Conservation (phyloP, 2,797 vertebrate species). For the Cryptoprocta ferox region DNA sequence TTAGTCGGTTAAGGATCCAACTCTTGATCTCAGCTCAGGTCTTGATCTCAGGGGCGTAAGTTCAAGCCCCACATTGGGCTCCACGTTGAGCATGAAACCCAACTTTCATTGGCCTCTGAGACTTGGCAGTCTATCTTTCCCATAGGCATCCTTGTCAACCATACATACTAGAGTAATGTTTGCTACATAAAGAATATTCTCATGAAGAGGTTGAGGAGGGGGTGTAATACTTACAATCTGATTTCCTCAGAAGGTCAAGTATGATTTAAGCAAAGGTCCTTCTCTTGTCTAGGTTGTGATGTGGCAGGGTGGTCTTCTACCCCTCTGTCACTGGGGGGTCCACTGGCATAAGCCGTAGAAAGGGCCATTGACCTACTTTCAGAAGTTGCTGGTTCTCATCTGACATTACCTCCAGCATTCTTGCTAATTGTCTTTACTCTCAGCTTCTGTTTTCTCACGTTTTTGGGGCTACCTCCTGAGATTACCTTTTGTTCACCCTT, state of each 20-base stretch:
- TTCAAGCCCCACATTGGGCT: too few species aligned
- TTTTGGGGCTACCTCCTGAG: conserved; percentile 51
- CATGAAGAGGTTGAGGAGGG: not conserved
- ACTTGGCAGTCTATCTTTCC: not conserved
- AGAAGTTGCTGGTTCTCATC: not conserved
- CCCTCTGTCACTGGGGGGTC: not conserved
- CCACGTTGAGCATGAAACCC: too few species aligned
- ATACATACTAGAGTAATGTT: not conserved
- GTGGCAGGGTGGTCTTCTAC: not conserved
- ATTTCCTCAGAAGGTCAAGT: not conserved
- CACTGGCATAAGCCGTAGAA: not conserved
- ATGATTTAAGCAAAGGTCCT: not conserved
- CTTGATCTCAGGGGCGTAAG: too few species aligned
- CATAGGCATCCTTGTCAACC: not conserved
- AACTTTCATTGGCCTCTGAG: not conserved
- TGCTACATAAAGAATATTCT: not conserved
- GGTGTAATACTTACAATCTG: not conserved
- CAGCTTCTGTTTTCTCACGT: conserved; percentile 66
- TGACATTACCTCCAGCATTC: conserved; percentile 30
- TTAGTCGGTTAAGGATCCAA: too few species aligned
- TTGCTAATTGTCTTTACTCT: conserved; percentile 62
- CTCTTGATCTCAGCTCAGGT: too few species aligned
- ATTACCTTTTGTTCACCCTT: conserved; percentile 59
- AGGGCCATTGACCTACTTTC: conserved; percentile 52
- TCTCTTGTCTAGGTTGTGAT: not conserved